Conservation (phyloP, 2,888 invertebrate genomes). For the Lasioglossum oenotherae region DNA sequence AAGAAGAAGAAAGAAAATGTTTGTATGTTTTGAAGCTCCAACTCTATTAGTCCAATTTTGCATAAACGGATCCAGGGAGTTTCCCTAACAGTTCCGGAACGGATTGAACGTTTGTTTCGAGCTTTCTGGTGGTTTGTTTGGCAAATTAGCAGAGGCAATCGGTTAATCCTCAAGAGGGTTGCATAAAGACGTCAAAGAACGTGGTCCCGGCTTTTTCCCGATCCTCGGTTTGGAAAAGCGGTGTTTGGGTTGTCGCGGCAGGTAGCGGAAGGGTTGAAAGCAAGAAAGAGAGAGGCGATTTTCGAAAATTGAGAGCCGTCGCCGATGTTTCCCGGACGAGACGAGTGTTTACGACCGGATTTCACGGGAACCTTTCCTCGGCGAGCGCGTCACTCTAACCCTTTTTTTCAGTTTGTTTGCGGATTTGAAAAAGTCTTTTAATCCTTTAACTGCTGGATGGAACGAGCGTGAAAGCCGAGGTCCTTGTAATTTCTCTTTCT, state of each 20-base stretch:
- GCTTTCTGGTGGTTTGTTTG: neutral
- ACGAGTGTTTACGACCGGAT: slow-evolving; percentile 68
- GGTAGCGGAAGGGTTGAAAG: slow-evolving; percentile 75
- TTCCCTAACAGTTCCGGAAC: neutral
- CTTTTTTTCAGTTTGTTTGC: slow-evolving; percentile 51
- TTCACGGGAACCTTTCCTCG: slow-evolving; percentile 51
- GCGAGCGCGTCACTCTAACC: slow-evolving; percentile 47
- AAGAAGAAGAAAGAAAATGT: too few relatives aligned
- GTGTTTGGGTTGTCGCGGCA: slow-evolving; percentile 37
- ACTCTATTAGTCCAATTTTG: neutral
- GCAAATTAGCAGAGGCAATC: neutral
- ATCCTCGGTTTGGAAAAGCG: neutral
- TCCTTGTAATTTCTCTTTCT: neutral
- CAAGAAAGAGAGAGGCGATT: slow-evolving; percentile 40
- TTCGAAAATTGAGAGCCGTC: slow-evolving; percentile 70
- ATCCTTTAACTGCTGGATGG: slow-evolving; percentile 47
- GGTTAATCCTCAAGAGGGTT: slow-evolving; percentile 3
- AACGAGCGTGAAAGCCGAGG: neutral
- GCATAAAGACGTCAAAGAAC: neutral
- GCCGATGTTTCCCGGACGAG: slow-evolving; percentile 51
- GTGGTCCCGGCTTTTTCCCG: neutral
- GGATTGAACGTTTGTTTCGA: neutral
- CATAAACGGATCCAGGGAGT: neutral
- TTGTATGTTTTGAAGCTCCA: too few relatives aligned
- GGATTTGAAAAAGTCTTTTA: slow-evolving; percentile 51